Evolutionary conservation across 2,888 invertebrate genomes (phyloP).

Genomic region (Phlogophora meticulosa): DNA sequence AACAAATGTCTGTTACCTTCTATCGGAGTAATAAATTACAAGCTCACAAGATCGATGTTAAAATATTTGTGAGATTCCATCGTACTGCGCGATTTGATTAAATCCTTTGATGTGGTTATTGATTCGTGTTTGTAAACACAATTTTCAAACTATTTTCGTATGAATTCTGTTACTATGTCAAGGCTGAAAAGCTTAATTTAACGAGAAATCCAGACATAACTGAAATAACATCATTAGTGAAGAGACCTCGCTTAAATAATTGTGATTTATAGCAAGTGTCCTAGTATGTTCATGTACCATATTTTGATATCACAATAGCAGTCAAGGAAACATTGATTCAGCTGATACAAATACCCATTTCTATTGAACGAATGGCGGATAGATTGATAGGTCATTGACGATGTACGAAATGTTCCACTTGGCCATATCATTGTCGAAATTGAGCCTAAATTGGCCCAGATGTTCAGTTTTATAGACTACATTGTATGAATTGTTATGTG

Average conservation of each 20-base stretch:
- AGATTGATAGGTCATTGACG: constrained; percentile 80
- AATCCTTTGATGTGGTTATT: constrained; percentile 50
- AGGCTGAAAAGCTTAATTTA: constrained; percentile 24
- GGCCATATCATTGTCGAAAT: constrained; percentile 69
- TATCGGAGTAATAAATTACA: constrained; percentile 5
- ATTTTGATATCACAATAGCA: constrained; percentile 56
- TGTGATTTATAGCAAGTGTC: constrained; percentile 33
- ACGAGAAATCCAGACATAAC: constrained; percentile 17
- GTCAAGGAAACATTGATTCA: constrained; percentile 65
- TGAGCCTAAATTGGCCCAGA: constrained; percentile 65
- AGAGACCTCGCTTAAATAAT: constrained; percentile 35
- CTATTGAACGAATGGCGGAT: constrained; percentile 74
- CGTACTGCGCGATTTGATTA: constrained; percentile 12
- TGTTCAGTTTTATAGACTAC: constrained; percentile 53
- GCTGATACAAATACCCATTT: constrained; percentile 59
- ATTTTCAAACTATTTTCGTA: constrained; percentile 24
- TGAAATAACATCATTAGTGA: constrained; percentile 28
- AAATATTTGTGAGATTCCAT: constrained; percentile 10
- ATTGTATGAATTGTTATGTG: constrained; percentile 54
- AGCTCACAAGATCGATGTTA: constrained; percentile 6
- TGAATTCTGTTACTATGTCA: constrained; percentile 43
- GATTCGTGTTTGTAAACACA: constrained; percentile 22
- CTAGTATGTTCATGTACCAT: constrained; percentile 21
- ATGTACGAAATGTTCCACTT: constrained; percentile 74
- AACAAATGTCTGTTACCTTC: not conserved